These are phyloP conservation scores for Procambarus clarkii DNA, from an alignment of 1,140 invertebrate genomes.

Conservation along the genomic window DNA sequence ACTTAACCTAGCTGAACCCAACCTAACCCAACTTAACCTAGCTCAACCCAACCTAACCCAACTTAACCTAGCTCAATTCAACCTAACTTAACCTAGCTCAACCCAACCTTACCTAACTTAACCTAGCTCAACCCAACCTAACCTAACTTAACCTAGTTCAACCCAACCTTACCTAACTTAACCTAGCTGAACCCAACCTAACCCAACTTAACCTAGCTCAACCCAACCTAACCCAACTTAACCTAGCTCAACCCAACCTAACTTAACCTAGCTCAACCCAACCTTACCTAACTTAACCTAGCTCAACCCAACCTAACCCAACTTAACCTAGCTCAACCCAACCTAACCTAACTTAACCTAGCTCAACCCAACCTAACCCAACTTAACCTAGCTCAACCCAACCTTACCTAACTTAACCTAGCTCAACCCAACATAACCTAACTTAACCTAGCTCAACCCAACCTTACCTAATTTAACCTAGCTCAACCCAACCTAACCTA, in stretches of 20 bases:
- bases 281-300: constrained; percentile 24
- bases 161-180: constrained; percentile 24
- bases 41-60: constrained; percentile 23
- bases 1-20: constrained; percentile 10
- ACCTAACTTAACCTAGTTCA: constrained; percentile 22
- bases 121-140: constrained; percentile 32
- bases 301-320: constrained; percentile 31
- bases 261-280: constrained; percentile 40
- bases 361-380: constrained; percentile 32
- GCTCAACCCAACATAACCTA: no score
- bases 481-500: constrained; percentile 31
- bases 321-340: neutral
- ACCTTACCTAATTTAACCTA: constrained; percentile 33
- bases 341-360: constrained; percentile 20
- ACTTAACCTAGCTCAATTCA: constrained; percentile 23
- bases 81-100: constrained; percentile 32
- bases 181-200: constrained; percentile 20
- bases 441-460: neutral
- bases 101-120: constrained; percentile 26
- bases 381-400: constrained; percentile 24
- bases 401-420: neutral
- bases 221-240: constrained; percentile 33
- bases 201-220: constrained; percentile 29
- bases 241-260: constrained; percentile 29
- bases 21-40: constrained; percentile 24